Evolutionary conservation across 1,140 invertebrate species (phyloP).

Genomic region (Drosophila micromelanica): DNA sequence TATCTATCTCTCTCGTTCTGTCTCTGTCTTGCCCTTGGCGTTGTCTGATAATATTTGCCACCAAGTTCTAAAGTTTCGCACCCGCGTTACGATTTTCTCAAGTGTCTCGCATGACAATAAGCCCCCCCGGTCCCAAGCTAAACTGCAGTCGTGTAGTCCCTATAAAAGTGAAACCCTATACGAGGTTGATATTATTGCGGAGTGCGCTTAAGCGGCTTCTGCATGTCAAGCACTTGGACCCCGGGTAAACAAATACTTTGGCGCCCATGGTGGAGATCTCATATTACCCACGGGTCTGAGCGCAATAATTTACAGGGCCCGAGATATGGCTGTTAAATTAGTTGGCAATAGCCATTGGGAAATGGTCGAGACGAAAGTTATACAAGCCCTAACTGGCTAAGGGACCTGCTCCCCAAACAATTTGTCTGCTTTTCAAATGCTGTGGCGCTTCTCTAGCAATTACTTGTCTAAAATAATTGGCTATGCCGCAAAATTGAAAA

Average conservation of each 20-base stretch:
- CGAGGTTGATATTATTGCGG: constrained; percentile 16
- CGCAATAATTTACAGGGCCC: constrained; percentile 36
- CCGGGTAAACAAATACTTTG: constrained; percentile 57
- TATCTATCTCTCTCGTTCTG: neutral
- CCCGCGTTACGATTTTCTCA: constrained; percentile 64
- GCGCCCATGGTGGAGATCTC: constrained; percentile 23
- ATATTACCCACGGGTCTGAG: constrained; percentile 31
- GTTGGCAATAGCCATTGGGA: constrained; percentile 29
- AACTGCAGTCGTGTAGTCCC: constrained; percentile 9
- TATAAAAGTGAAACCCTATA: constrained; percentile 30
- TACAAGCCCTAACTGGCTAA: constrained; percentile 60
- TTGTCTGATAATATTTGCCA: constrained; percentile 8
- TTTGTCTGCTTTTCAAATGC: constrained; percentile 48
- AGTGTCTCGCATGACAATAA: constrained; percentile 70
- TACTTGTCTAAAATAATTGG: constrained; percentile 82
- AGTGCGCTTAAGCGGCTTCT: constrained; percentile 69
- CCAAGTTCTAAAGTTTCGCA: constrained; percentile 49
- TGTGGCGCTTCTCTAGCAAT: constrained; percentile 57
- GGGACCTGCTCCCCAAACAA: constrained; percentile 72
- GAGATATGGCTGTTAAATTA: constrained; percentile 56
- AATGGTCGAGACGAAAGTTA: constrained; percentile 22
- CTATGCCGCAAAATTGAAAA: constrained; percentile 56
- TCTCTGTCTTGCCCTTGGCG: neutral
- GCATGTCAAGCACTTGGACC: constrained; percentile 57
- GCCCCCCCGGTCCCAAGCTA: constrained; percentile 14